Percentiles rank a stretch among this genome's conserved stretches.
These are phyloP conservation scores for Antigone vipio DNA, from an alignment of 2,113 vertebrate species.

Conservation along the genomic window DNA sequence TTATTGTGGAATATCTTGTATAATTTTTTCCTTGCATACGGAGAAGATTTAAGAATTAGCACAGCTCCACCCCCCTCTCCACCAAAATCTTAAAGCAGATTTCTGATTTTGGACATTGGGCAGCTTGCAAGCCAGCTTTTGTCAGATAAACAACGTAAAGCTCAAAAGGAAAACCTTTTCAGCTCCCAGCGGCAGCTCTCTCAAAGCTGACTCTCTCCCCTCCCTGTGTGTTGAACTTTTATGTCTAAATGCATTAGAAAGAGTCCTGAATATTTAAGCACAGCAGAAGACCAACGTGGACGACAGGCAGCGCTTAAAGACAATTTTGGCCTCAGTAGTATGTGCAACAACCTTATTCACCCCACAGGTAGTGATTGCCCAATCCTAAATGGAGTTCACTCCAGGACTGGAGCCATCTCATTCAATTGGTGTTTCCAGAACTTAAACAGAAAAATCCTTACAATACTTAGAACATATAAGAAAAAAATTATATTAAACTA, in stretches of 20 bases:
- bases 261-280: background rate
- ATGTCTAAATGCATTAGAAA: background rate
- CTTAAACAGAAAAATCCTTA: background rate
- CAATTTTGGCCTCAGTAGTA: background rate
- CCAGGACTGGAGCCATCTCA: background rate
- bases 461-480: background rate
- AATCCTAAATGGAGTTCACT: background rate
- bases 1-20: background rate
- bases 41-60: background rate
- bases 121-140: background rate
- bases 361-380: too few species aligned
- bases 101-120: background rate
- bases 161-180: background rate
- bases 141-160: background rate
- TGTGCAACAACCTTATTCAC: background rate
- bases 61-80: background rate
- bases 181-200: background rate
- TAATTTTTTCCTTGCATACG: background rate
- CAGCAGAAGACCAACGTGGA: background rate
- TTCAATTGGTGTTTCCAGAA: background rate
- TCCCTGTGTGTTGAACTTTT: background rate
- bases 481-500: background rate
- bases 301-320: background rate
- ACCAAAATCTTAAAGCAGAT: background rate
- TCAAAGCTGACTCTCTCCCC: background rate